Percentiles rank a stretch among this genome's conserved stretches.
Conservation (phyloP, 1,140 invertebrate genomes). For the Achatina immaculata region DNA sequence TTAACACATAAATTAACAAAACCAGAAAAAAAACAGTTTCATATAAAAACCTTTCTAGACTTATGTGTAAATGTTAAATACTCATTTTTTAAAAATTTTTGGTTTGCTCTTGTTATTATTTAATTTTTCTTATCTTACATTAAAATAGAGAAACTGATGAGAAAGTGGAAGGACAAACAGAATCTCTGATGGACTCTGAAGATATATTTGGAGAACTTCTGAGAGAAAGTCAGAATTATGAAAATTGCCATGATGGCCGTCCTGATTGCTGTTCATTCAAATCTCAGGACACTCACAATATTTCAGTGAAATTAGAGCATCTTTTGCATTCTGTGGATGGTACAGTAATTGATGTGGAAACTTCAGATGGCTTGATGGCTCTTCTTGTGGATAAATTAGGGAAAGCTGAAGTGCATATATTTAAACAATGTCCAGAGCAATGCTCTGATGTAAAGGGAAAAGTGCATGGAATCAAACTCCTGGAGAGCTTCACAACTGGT, state of each 20-base stretch:
- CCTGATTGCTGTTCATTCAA: no score
- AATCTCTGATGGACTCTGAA: neutral
- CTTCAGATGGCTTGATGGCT: neutral
- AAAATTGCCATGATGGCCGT: neutral
- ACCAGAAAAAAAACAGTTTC: no score
- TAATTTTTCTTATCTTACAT: neutral
- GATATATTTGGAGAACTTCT: constrained; percentile 24
- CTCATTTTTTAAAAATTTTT: no score
- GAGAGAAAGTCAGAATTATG: neutral
- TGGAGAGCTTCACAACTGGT: neutral
- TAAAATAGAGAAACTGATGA: neutral
- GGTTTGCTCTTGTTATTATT: neutral
- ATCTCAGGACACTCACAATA: neutral
- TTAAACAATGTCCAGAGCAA: neutral
- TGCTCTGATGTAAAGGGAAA: neutral
- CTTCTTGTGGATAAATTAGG: neutral
- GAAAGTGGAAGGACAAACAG: neutral
- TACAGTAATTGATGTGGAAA: neutral
- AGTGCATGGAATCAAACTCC: neutral
- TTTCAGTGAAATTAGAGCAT: neutral
- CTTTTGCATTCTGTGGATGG: constrained; percentile 7
- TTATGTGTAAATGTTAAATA: no score
- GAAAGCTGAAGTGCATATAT: neutral
- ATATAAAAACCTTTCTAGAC: no score
- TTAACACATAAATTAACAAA: no score